Conservation (phyloP, 2,888 invertebrate genomes). For the Synergus gifuensis region DNA sequence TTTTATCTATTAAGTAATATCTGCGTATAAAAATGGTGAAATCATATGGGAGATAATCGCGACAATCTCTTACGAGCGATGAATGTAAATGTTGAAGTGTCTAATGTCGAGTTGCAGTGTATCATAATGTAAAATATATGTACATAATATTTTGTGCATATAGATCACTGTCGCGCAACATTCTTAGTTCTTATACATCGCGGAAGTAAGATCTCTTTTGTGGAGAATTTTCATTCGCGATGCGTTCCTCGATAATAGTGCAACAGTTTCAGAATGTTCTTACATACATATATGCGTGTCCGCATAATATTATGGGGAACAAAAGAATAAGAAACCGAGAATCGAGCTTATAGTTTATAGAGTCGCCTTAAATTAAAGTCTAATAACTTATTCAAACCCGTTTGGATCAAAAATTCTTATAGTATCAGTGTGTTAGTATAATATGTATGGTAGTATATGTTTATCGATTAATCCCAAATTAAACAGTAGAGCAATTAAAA, state of each 20-base stretch:
- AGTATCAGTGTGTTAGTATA: too few species aligned
- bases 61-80: constrained; percentile 17
- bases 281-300: constrained; percentile 32
- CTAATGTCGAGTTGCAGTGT: constrained; percentile 16
- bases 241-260: constrained; percentile 55
- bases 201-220: constrained; percentile 57
- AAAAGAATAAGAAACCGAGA: constrained; percentile 25
- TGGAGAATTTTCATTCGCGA: constrained; percentile 52
- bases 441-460: too few species aligned
- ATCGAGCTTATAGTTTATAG: constrained; percentile 1
- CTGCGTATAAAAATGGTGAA: constrained; percentile 17
- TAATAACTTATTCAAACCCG: background rate
- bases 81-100: constrained; percentile 32
- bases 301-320: constrained; percentile 28
- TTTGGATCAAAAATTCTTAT: too few species aligned
- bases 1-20: constrained; percentile 35
- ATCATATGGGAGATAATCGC: constrained; percentile 25
- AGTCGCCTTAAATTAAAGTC: background rate
- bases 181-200: constrained; percentile 38
- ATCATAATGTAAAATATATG: constrained; percentile 19
- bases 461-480: background rate
- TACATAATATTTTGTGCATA: constrained; percentile 38
- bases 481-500: background rate
- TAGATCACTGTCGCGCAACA: constrained; percentile 42
- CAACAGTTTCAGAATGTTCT: constrained; percentile 52